Conservation (phyloP, 1,140 invertebrate species). For the Zaprionus vittiger region DNA sequence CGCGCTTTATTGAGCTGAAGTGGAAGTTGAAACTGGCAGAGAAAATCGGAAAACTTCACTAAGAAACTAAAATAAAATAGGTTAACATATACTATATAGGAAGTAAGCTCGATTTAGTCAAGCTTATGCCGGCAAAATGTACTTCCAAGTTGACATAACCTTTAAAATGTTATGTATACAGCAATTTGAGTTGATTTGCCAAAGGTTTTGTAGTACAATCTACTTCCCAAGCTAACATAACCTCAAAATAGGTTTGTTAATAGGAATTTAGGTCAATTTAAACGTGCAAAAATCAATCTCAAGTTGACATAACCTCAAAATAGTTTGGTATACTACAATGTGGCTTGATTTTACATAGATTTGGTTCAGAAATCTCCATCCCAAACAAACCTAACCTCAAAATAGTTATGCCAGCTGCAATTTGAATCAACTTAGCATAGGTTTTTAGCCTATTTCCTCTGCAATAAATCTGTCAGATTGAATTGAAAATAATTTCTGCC, state of each 20-base stretch:
- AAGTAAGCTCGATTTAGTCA: no score
- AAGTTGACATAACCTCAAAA: not conserved
- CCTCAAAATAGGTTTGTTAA: not conserved
- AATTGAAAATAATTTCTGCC: conserved; percentile 63
- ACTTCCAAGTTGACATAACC: no score
- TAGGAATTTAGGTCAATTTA: no score
- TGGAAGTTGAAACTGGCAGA: conserved; percentile 4
- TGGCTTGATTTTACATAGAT: no score
- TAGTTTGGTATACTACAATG: not conserved
- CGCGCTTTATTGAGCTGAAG: conserved; percentile 11
- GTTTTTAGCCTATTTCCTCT: not conserved
- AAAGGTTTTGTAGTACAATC: not conserved
- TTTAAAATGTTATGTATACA: no score
- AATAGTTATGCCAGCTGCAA: conserved; percentile 16
- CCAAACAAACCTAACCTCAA: not conserved
- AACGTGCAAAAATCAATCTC: no score
- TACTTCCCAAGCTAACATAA: not conserved
- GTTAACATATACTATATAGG: no score
- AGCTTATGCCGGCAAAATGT: no score
- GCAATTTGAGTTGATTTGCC: no score
- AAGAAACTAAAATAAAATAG: no score
- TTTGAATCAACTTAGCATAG: conserved; percentile 28
- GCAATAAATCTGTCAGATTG: conserved; percentile 49
- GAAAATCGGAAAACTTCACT: not conserved
- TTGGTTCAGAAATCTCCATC: no score